A percentile compares a stretch with the other conserved stretches of the same genome.
phyloP scores from a whole-genome alignment of 2,113 vertebrate species.

The Aegotheles bennettii region DNA sequence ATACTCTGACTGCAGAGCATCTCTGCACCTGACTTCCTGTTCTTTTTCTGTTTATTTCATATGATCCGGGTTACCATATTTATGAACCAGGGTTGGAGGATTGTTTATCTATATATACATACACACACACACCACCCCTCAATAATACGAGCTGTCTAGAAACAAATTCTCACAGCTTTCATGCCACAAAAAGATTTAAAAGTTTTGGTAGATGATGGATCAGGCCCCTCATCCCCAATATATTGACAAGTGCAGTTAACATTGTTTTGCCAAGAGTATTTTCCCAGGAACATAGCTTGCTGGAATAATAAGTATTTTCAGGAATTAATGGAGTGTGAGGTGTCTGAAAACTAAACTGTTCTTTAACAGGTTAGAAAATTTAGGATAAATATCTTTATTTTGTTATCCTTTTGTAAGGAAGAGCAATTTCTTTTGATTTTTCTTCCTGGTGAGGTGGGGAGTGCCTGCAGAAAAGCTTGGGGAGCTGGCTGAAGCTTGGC shows the following conservation, averaged over 20 bases:
- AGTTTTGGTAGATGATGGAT: background rate
- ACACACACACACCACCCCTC: rapidly evolving
- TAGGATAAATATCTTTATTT: background rate
- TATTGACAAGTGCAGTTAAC: background rate
- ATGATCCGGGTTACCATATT: background rate
- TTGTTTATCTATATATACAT: background rate
- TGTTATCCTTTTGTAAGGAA: background rate
- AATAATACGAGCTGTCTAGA: background rate
- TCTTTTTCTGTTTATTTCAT: background rate
- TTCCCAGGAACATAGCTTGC: background rate
- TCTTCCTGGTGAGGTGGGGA: background rate
- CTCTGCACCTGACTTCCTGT: background rate
- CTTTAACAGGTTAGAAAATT: background rate
- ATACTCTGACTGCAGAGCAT: background rate
- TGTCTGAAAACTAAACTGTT: background rate
- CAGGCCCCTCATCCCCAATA: background rate
- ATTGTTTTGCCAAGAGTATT: background rate
- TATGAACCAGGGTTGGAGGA: background rate
- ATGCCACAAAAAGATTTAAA: background rate
- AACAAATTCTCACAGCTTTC: background rate
- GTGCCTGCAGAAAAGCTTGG: background rate
- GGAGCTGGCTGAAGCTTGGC: background rate
- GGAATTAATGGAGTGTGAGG: background rate
- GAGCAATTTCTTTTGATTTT: background rate
- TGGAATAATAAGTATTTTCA: background rate